Percentiles rank a stretch among this genome's conserved stretches.
These are phyloP conservation scores for Diprion similis DNA, from an alignment of 1,140 invertebrate species.

Conservation along the genomic window DNA sequence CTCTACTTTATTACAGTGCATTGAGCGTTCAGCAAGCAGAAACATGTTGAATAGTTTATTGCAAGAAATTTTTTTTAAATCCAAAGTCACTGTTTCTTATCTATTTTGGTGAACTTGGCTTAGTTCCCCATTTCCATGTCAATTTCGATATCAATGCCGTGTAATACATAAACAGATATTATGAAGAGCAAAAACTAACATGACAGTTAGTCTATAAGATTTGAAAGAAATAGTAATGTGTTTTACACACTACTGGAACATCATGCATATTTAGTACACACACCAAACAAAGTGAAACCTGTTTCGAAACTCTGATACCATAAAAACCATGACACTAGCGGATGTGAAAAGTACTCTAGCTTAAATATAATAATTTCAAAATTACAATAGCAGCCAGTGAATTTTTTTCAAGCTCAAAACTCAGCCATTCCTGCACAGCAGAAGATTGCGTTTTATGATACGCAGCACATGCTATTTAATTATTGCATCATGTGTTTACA, in stretches of 20 bases:
- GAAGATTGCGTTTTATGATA: too few relatives aligned
- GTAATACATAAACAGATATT: neutral
- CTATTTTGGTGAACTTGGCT: too few relatives aligned
- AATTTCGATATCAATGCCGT: neutral
- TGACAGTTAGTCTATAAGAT: neutral
- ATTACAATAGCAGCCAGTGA: neutral
- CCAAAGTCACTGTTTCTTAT: too few relatives aligned
- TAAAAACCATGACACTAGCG: neutral
- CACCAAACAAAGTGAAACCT: neutral
- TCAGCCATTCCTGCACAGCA: too few relatives aligned
- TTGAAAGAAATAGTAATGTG: neutral
- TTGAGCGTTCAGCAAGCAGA: neutral
- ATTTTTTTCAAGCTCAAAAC: neutral
- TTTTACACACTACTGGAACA: neutral
- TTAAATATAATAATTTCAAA: neutral
- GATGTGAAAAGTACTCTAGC: neutral
- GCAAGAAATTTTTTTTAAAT: neutral
- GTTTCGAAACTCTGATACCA: neutral
- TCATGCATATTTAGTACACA: neutral
- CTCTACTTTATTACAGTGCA: constrained; percentile 12
- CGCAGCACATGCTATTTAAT: too few relatives aligned
- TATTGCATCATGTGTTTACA: too few relatives aligned
- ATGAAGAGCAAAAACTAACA: neutral
- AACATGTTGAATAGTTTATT: neutral
- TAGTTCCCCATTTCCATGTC: too few relatives aligned